Conservation (phyloP, 2,888 invertebrate species). For the Patella depressa region DNA sequence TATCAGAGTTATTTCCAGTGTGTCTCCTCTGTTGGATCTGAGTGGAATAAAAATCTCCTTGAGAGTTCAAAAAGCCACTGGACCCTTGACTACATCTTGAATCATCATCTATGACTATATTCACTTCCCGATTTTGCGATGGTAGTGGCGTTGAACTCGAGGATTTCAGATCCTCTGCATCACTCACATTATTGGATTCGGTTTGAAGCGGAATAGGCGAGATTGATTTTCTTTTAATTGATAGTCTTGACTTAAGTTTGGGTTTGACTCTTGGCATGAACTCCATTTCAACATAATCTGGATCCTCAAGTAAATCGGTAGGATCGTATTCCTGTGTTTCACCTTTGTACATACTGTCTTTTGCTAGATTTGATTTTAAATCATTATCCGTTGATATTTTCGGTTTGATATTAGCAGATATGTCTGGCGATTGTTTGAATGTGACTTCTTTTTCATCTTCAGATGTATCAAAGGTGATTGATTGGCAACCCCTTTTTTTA, state of each 20-base stretch:
- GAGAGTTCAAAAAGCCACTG: not conserved
- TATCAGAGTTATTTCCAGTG: too few species aligned
- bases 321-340: too few species aligned
- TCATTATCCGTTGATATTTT: not conserved
- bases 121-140: too few species aligned
- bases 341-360: not conserved
- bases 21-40: not conserved
- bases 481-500: not conserved
- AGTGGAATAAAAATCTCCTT: constrained; percentile 4
- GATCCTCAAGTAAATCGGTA: too few species aligned
- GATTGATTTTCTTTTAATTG: too few species aligned
- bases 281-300: too few species aligned
- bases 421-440: not conserved
- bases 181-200: too few species aligned
- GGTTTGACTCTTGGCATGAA: too few species aligned
- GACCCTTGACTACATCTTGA: not conserved
- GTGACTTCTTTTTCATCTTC: not conserved
- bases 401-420: not conserved
- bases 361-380: not conserved
- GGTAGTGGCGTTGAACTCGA: too few species aligned
- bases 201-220: too few species aligned
- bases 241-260: too few species aligned
- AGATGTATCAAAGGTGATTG: not conserved
- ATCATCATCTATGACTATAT: not conserved
- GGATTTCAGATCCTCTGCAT: too few species aligned